phyloP scores from a whole-genome alignment of 1,140 invertebrate species.

The Zelostemma sp. region DNA sequence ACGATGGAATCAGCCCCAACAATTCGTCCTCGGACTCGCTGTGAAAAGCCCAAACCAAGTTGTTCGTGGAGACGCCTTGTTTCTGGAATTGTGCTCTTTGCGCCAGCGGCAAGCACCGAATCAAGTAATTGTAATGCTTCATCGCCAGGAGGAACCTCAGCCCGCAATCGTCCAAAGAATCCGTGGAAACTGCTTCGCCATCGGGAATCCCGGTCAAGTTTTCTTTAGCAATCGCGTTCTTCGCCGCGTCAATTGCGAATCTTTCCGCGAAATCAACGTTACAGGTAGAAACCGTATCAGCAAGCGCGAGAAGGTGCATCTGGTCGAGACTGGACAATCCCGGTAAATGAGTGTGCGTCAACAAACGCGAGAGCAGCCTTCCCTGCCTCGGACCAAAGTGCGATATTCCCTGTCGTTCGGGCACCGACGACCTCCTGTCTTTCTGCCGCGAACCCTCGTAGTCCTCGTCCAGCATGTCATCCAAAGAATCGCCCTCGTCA shows the following conservation, averaged over 20 bases:
- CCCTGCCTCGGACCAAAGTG: slow-evolving; percentile 88
- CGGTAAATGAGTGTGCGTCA: slow-evolving; percentile 97
- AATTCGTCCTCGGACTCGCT: slow-evolving; percentile 98
- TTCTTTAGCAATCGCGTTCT: slow-evolving; percentile 79
- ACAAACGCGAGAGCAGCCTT: slow-evolving; percentile 84
- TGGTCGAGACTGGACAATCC: slow-evolving; percentile 98
- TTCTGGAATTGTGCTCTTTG: slow-evolving; percentile 90
- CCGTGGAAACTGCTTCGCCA: slow-evolving; percentile 75
- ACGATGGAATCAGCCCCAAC: slow-evolving; percentile 89
- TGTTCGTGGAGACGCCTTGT: slow-evolving; percentile 90
- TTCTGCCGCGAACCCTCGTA: slow-evolving; percentile 73
- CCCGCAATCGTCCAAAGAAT: slow-evolving; percentile 97
- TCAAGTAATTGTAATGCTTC: slow-evolving; percentile 97
- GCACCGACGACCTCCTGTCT: slow-evolving; percentile 76
- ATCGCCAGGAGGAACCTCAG: slow-evolving; percentile 96
- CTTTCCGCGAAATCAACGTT: slow-evolving; percentile 89
- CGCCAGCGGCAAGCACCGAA: slow-evolving; percentile 86
- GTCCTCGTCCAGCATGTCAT: slow-evolving; percentile 81
- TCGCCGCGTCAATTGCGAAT: slow-evolving; percentile 83
- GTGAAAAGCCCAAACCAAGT: slow-evolving; percentile 99
- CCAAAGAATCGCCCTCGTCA: slow-evolving; percentile 83
- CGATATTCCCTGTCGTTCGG: slow-evolving; percentile 80
- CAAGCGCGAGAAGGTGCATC: slow-evolving; percentile 97
- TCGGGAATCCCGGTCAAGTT: slow-evolving; percentile 75
- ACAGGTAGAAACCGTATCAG: slow-evolving; percentile 96